Evolutionary conservation across 64 coral and sea anemone species (phyloP).

Genomic region (Stichodactyla mertensii): DNA sequence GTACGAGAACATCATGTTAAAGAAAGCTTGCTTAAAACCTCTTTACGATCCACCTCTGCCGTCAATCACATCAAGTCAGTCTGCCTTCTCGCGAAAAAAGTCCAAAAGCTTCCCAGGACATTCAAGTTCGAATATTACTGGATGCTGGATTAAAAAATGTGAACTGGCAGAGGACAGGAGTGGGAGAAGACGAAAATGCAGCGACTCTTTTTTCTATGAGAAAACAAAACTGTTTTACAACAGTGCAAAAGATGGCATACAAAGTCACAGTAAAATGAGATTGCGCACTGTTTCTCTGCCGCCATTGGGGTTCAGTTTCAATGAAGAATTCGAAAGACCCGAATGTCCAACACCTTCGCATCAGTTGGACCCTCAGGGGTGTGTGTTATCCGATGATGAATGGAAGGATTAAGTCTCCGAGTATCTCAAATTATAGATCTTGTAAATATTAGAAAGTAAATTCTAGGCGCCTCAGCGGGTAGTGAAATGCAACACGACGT

Average conservation of each 20-base stretch:
- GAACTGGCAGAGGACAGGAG: not conserved
- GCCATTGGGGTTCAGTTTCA: not conserved
- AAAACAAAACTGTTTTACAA: not conserved
- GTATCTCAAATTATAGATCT: not conserved
- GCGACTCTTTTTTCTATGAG: not conserved
- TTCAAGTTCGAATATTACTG: not conserved
- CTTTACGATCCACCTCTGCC: not conserved
- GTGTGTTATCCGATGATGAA: not conserved
- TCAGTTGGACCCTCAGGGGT: not conserved
- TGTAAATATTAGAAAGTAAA: no score
- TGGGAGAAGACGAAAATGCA: not conserved
- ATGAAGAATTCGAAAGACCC: not conserved
- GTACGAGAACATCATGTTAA: not conserved
- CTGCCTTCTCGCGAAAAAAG: not conserved
- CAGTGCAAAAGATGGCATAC: not conserved
- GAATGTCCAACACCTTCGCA: not conserved
- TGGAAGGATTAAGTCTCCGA: not conserved
- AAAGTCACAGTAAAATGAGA: not conserved
- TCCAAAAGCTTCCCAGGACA: not conserved
- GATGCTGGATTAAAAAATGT: not conserved
- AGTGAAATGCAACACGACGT: no score
- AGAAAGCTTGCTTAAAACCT: constrained; percentile 9
- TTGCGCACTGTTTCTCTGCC: not conserved
- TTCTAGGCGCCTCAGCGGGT: no score
- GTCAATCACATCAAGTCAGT: not conserved